A percentile compares a stretch with the other conserved stretches of the same genome.
Conservation (phyloP, 2,888 invertebrate genomes). For the Palloptera scutellata region DNA sequence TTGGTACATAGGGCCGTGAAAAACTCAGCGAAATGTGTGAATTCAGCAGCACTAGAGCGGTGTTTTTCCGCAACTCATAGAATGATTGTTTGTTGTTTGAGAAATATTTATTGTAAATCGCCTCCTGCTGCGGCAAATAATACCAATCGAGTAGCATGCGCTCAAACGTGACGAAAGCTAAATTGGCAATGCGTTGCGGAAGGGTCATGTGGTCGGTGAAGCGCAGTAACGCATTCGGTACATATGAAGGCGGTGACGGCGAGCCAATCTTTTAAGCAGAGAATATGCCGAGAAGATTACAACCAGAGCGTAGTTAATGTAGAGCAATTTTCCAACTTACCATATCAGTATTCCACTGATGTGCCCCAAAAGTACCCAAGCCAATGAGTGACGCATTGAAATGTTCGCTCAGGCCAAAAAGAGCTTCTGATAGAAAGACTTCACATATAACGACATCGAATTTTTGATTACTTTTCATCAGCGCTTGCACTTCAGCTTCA, state of each 20-base stretch:
- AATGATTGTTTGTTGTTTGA: slow-evolving; percentile 49
- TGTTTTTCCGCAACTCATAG: slow-evolving; percentile 49
- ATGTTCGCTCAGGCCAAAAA: slow-evolving; percentile 56
- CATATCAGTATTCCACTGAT: slow-evolving; percentile 56
- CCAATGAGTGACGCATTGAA: slow-evolving; percentile 59
- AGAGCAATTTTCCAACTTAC: slow-evolving; percentile 34
- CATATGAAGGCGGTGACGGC: slow-evolving; percentile 59
- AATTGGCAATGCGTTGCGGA: slow-evolving; percentile 56
- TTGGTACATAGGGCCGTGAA: slow-evolving; percentile 60
- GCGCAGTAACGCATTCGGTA: slow-evolving; percentile 51
- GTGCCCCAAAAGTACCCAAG: slow-evolving; percentile 53
- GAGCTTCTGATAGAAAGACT: slow-evolving; percentile 61
- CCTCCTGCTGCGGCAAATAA: slow-evolving; percentile 55
- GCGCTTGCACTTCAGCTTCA: slow-evolving; percentile 44
- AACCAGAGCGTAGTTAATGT: neutral
- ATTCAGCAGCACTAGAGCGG: slow-evolving; percentile 58
- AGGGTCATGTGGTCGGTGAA: slow-evolving; percentile 61
- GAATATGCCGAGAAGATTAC: slow-evolving; percentile 41
- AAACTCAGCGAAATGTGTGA: slow-evolving; percentile 57
- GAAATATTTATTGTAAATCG: slow-evolving; percentile 52
- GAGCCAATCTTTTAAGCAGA: slow-evolving; percentile 42
- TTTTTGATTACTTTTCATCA: slow-evolving; percentile 55
- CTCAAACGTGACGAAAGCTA: slow-evolving; percentile 48
- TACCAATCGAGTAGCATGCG: slow-evolving; percentile 44
- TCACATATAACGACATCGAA: slow-evolving; percentile 63